Evolutionary conservation across 2,797 vertebrate genomes (phyloP), one percentile per base, ranked within the genome.

Genomic region (Molossus molossus): DNA sequence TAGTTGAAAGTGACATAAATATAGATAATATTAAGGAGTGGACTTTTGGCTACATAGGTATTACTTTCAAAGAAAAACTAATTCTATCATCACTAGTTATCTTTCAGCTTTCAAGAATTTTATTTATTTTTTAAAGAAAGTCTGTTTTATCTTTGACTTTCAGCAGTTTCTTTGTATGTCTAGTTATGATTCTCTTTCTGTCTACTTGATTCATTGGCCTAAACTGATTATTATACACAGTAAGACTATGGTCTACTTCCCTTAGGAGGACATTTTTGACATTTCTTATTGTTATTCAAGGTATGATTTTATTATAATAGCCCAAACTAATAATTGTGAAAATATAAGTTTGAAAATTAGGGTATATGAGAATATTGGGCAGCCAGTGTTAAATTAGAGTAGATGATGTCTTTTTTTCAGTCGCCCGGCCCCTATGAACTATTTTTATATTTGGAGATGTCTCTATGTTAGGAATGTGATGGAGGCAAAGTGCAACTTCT

Each of bases 271-370:
- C 18, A 0, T 48, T 48, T 70, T 73, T 85, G 27, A 89, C 3
- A n/a, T 72, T 67, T 33, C 8, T 1, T 84, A 48, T 67, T 83
- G 45, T 33, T 84, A 33, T 89, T 65, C 25, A 89, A 48, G 37
- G 33, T 9, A 48, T 33, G 17, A 11, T 58, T 85, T 57, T 57
- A 20, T 79, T 65, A 50, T 17, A 64, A 72, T 7, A 37, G 5
- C 0, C 10, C 5, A 14, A 53, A 37, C 2, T 87, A 27, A 58
- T 94, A 64, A 82, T 60, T 83, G 4, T 60, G 15, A 87, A 37
- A 20, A 27, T 53, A 12, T 23, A 87, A 82, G 21, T 82, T 83
- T 76, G n/a, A 17, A 82, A 67, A 87, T 37, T 64, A 69, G n/a
- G 27, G 5, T 8, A n/a, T 29, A 8, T 29, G 25, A 81, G 13